Base-by-base conservation (phyloP, 2,113 vertebrate species). In the Psephotus haematonotus region DNA sequence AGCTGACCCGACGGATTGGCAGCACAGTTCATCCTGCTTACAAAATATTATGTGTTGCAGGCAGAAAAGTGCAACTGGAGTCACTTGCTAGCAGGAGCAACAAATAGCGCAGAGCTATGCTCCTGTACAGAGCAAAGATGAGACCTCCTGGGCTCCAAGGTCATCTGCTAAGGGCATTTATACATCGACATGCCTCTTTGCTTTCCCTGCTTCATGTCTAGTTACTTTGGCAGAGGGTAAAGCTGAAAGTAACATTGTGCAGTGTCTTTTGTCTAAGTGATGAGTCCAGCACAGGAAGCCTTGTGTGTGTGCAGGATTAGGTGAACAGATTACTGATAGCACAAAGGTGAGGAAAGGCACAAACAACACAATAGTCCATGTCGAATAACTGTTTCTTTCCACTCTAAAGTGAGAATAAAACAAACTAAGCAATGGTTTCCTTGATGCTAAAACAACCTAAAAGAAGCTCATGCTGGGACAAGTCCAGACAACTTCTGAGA, bases 31-130 rank as follows among this genome's bases (percentile, higher is more conserved):
- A 33, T 46, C n/a, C 43, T 59, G 13, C 7, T 33, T n/a, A 13
- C 14, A 2, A 50, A 67, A 15, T 16, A 28, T 2, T 63, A 31
- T 1, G 0, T 13, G 17, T 17, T 31, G 17, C 17, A 43, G 39
- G 27, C 65, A 69, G 65, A 44, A 28, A 62, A 67, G 52, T 24
- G 37, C 17, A 47, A 43, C 67, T 53, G 37, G 3, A 3, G 11
- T 0, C 22, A 1, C 17, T 70, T 43, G 53, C 43, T 43, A 29
- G 17, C n/a, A 68, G 17, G n/a, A 52, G 23, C 2, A 2, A 17
- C 39, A 53, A 20, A 16, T 35, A 20, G 20, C 60, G 20, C n/a
- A 49, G 53, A 49, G 39, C 15, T 59, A 0, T 4, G 3, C 5
- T 68, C 11, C 59, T 57, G 14, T 12, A 74, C 23, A 23, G 29